Base-by-base conservation (phyloP, 2,888 invertebrate genomes). In the Trichopria drosophilae region DNA sequence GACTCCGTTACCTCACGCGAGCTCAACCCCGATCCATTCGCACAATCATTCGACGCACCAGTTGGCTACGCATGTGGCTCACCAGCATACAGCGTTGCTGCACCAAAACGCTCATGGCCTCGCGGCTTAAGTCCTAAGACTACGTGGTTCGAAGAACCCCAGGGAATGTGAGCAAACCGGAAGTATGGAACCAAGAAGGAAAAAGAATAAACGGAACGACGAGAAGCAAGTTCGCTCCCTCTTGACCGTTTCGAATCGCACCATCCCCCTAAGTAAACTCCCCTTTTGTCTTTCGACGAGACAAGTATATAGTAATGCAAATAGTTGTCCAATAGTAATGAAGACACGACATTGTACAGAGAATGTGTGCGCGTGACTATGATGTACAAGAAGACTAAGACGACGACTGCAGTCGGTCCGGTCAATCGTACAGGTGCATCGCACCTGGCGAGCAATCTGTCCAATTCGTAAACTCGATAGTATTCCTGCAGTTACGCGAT, bases 91-190 rank as follows among this genome's bases (percentile, higher is more conserved):
- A 10, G 63, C 64, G 49, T 57, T 71, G 20, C 58, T 72, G 22
- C 74, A 76, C 53, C 74, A 75, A 59, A 66, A 69, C 46, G 66
- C 71, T 45, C 75, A 75, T 50, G 75, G 75, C 39, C 62, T 76
- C 57, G 72, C 75, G 37, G 73, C 69, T 58, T 75, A 66, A 72
- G 46, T 12, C 24, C 23, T n/a, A n/a, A n/a, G 29, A 19, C 35
- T 18, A 31, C 18, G n/a, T n/a, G n/a, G 45, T 29, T 24, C 39
- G 44, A 46, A 45, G 42, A 44, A 42, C 39, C 43, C 58, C 46
- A 51, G 53, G 37, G 50, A 24, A 40, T 59, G 23, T 29, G 32
- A 16, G 35, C 43, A 32, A 39, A 48, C 31, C 41, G 37, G 51
- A 42, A 39, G 49, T 58, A 46, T n/a, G n/a, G n/a, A n/a, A n/a